Percentiles rank a stretch among this genome's conserved stretches.
These are phyloP conservation scores for Meiosimyza platycephala DNA, from an alignment of 2,888 invertebrate species.

Conservation along the genomic window DNA sequence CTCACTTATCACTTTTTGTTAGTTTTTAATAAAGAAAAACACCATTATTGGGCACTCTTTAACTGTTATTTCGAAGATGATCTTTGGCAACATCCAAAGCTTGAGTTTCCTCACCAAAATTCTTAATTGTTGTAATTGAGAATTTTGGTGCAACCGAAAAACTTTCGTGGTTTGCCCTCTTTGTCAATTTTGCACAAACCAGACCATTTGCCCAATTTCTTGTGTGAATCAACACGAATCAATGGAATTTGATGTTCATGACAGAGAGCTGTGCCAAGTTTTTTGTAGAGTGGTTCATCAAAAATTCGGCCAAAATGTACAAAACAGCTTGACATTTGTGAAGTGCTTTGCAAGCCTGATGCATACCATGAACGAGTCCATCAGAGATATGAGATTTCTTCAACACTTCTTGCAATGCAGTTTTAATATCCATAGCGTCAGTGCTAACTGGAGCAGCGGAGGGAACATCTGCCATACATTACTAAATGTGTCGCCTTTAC, in stretches of 20 bases:
- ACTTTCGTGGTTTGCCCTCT: constrained; percentile 98
- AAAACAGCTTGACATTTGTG: constrained; percentile 99
- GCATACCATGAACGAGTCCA: constrained; percentile 95
- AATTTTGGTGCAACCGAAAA: constrained; percentile 96
- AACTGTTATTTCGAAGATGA: constrained; percentile 88
- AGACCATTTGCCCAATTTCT: constrained; percentile 99
- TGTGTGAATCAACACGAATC: constrained; percentile 96
- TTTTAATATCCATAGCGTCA: constrained; percentile 92
- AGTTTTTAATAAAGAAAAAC: constrained; percentile 47
- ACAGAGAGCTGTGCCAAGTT: constrained; percentile 96
- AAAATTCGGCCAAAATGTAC: constrained; percentile 97
- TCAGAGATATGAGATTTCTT: constrained; percentile 96
- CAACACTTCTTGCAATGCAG: constrained; percentile 95
- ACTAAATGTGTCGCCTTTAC: too few relatives aligned
- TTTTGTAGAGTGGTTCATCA: constrained; percentile 97
- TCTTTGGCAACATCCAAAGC: constrained; percentile 95
- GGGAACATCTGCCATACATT: constrained; percentile 81
- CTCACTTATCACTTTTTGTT: constrained; percentile 41
- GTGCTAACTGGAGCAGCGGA: constrained; percentile 74
- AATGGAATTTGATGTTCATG: constrained; percentile 98
- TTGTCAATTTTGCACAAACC: constrained; percentile 99
- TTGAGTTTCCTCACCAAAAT: constrained; percentile 97
- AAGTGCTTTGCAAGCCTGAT: constrained; percentile 96
- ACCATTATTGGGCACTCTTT: constrained; percentile 56
- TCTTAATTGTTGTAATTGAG: too few relatives aligned